phyloP scores from a whole-genome alignment of 2,888 invertebrate genomes.

The Elmis aenea region DNA sequence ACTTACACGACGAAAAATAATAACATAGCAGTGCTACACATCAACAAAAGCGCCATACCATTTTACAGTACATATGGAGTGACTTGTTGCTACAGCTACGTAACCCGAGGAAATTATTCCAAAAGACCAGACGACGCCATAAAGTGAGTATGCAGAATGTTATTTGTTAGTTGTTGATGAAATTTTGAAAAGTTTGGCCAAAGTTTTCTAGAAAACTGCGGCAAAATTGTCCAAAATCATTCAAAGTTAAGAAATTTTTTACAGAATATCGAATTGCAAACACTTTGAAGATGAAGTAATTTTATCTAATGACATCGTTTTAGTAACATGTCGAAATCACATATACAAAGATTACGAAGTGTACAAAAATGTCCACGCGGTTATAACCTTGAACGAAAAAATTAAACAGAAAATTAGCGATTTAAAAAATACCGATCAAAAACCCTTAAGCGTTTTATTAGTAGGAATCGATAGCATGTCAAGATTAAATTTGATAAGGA shows the following conservation, averaged over 20 bases:
- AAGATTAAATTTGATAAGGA: constrained; percentile 67
- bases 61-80: constrained; percentile 22
- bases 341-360: constrained; percentile 1
- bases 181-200: too few relatives aligned
- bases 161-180: too few relatives aligned
- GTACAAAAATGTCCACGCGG: constrained; percentile 55
- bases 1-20: constrained; percentile 25
- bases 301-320: constrained; percentile 8
- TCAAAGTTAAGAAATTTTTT: too few relatives aligned
- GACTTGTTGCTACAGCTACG: constrained; percentile 35
- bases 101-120: constrained; percentile 25
- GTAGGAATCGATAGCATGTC: constrained; percentile 86
- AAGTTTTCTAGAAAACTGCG: too few relatives aligned
- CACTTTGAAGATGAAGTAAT: constrained; percentile 11
- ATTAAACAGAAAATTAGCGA: constrained; percentile 40
- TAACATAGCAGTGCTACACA: constrained; percentile 25
- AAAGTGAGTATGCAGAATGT: constrained; percentile 34
- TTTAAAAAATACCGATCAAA: constrained; percentile 19
- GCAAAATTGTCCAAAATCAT: too few relatives aligned
- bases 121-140: constrained; percentile 32
- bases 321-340: constrained; percentile 7
- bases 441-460: constrained; percentile 63
- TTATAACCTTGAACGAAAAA: constrained; percentile 45
- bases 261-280: constrained; percentile 14
- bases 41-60: constrained; percentile 20